phyloP scores from a whole-genome alignment of 2,113 vertebrate genomes.

The Himantopus leucocephalus region DNA sequence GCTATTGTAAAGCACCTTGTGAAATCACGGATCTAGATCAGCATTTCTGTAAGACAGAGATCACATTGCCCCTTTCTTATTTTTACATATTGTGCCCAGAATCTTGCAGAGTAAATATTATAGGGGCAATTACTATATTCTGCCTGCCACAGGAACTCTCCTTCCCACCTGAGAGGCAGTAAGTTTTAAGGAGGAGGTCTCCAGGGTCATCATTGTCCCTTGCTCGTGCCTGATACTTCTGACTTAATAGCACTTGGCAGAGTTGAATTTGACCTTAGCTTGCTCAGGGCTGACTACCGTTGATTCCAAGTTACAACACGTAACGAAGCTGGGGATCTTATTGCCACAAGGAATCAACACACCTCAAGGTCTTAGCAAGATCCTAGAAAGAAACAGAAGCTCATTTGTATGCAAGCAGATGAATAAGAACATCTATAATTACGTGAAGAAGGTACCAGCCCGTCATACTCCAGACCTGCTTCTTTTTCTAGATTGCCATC shows the following conservation, averaged over 20 bases:
- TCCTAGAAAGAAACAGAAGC: neutral
- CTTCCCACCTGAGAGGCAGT: neutral
- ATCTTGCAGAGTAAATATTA: neutral
- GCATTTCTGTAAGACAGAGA: neutral
- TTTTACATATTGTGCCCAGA: neutral
- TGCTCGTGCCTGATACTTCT: neutral
- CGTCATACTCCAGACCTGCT: neutral
- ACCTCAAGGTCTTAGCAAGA: neutral
- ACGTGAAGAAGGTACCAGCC: neutral
- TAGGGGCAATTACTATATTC: neutral
- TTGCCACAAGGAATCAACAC: neutral
- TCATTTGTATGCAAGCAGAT: neutral
- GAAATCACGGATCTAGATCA: neutral
- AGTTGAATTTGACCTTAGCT: neutral
- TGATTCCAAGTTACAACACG: neutral
- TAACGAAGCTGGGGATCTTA: neutral
- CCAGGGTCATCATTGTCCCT: neutral
- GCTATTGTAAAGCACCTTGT: neutral
- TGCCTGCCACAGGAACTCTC: neutral
- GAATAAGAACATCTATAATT: neutral
- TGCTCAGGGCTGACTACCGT: neutral
- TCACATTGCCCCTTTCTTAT: neutral
- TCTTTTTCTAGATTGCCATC: neutral
- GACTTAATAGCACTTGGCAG: neutral
- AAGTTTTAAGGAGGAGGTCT: neutral